phyloP scores from a whole-genome alignment of 2,113 vertebrate species.

The Grallaria varia region DNA sequence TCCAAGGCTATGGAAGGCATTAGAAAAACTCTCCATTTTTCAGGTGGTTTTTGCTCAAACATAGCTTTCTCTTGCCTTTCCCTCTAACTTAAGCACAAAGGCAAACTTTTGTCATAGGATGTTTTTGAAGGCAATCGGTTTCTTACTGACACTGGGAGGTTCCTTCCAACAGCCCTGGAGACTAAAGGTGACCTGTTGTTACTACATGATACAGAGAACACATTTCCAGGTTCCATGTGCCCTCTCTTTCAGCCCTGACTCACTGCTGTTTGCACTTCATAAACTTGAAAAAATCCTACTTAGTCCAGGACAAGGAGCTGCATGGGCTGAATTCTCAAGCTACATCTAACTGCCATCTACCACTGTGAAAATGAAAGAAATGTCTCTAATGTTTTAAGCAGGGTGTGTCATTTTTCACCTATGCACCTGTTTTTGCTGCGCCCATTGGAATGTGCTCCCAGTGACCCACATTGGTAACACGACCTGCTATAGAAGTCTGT shows the following conservation, averaged over 20 bases:
- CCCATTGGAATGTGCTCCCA: background rate
- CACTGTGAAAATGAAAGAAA: background rate
- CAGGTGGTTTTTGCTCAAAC: background rate
- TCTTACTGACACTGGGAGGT: background rate
- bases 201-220: background rate
- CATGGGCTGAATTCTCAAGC: background rate
- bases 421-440: background rate
- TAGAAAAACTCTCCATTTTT: background rate
- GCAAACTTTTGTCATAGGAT: background rate
- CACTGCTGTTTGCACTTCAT: background rate
- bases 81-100: background rate
- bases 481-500: background rate
- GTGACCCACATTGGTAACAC: background rate
- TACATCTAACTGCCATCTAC: background rate
- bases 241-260: background rate
- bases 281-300: background rate
- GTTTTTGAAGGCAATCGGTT: background rate
- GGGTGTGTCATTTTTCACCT: background rate
- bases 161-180: background rate
- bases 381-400: background rate
- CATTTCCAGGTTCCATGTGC: background rate
- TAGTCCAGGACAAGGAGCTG: background rate
- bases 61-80: background rate
- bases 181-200: background rate
- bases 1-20: background rate